Evolutionary conservation across 2,888 invertebrate species (phyloP).

Genomic region (Chironomus tentans): DNA sequence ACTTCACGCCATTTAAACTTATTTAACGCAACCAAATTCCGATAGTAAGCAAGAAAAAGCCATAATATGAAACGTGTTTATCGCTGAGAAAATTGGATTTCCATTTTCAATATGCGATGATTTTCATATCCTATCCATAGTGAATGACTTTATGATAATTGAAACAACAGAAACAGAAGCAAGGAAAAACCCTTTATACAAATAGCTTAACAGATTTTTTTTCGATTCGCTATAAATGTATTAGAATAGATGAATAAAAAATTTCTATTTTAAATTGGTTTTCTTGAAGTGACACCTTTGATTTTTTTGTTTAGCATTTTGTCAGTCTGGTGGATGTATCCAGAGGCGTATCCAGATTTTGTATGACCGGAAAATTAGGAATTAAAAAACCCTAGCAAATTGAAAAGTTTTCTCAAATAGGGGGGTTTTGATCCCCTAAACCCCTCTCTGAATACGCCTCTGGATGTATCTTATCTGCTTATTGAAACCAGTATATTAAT

Average conservation of each 20-base stretch:
- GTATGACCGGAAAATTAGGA: too few relatives aligned
- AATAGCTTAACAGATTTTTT: slow-evolving; percentile 12
- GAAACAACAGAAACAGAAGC: not conserved
- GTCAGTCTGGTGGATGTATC: too few relatives aligned
- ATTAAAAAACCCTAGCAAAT: too few relatives aligned
- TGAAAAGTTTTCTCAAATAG: too few relatives aligned
- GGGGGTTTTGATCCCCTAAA: too few relatives aligned
- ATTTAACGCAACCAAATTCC: not conserved
- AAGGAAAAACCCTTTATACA: not conserved
- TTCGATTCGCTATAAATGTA: not conserved
- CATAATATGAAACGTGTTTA: slow-evolving; percentile 22
- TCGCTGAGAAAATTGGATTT: slow-evolving; percentile 24
- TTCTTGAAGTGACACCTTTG: too few relatives aligned
- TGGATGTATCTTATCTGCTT: too few relatives aligned
- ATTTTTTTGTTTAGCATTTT: too few relatives aligned
- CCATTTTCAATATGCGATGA: slow-evolving; percentile 1
- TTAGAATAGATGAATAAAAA: not conserved
- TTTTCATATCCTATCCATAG: not conserved
- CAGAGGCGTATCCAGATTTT: too few relatives aligned
- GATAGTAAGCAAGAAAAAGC: not conserved
- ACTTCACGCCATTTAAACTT: not conserved
- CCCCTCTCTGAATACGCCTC: too few relatives aligned
- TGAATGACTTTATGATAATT: slow-evolving; percentile 23
- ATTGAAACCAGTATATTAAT: too few relatives aligned
- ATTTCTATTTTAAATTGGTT: too few relatives aligned